Percentiles rank a stretch among this genome's conserved stretches.
These are phyloP conservation scores for Antennarius maculatus DNA, from an alignment of 2,797 vertebrate genomes.

Conservation along the genomic window DNA sequence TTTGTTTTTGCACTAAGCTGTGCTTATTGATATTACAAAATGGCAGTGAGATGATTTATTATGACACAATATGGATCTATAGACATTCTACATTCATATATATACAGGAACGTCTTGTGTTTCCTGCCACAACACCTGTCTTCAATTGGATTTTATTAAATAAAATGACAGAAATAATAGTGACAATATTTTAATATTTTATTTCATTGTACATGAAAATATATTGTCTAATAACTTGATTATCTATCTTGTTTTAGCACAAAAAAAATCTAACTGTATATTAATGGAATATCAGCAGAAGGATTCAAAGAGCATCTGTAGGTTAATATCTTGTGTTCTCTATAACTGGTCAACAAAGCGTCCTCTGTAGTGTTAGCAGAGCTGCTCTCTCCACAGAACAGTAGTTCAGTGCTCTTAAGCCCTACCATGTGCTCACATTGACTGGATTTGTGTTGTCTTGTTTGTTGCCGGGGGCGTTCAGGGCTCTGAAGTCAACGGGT, in stretches of 20 bases:
- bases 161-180: too few relatives aligned
- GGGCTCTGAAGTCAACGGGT: constrained; percentile 78
- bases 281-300: not conserved
- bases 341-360: constrained; percentile 31
- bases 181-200: too few relatives aligned
- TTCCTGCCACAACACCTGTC: too few relatives aligned
- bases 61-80: not conserved
- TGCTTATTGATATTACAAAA: not conserved
- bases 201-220: too few relatives aligned
- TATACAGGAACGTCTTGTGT: too few relatives aligned
- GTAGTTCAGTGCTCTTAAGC: constrained; percentile 57
- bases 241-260: too few relatives aligned
- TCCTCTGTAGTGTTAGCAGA: constrained; percentile 18
- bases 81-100: not conserved
- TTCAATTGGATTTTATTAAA: too few relatives aligned
- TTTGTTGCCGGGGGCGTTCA: constrained; percentile 59
- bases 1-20: constrained; percentile 1
- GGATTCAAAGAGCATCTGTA: constrained; percentile 5
- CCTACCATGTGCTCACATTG: constrained; percentile 44
- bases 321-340: constrained; percentile 42
- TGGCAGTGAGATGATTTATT: not conserved
- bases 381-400: constrained; percentile 19
- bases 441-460: constrained; percentile 73
- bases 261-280: too few relatives aligned
- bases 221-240: too few relatives aligned